phyloP scores from a whole-genome alignment of 2,888 invertebrate species.

The Leptinotarsa haldemani region DNA sequence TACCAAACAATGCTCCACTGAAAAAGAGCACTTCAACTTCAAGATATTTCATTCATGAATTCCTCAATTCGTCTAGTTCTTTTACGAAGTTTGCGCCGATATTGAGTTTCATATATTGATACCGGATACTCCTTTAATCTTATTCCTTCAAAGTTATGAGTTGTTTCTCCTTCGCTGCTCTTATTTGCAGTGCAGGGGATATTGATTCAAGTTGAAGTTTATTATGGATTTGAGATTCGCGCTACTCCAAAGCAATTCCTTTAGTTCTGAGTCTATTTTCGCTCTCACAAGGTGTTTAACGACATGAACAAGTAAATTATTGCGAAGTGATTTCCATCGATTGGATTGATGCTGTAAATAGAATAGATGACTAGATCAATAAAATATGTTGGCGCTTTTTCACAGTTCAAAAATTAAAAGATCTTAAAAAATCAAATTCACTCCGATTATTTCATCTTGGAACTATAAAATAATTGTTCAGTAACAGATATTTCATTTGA shows the following conservation, averaged over 20 bases:
- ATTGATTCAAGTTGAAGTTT: constrained; percentile 32
- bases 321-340: too few species aligned
- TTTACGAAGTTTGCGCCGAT: constrained; percentile 31
- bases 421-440: too few species aligned
- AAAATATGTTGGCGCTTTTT: too few species aligned
- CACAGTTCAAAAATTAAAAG: too few species aligned
- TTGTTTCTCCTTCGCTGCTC: constrained; percentile 32
- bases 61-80: neutral
- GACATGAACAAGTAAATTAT: neutral
- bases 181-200: constrained; percentile 31
- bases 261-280: neutral
- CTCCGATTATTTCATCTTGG: too few species aligned
- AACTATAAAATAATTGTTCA: too few species aligned
- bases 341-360: too few species aligned
- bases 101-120: constrained; percentile 38
- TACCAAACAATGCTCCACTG: neutral
- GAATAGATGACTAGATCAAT: too few species aligned
- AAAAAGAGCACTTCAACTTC: constrained; percentile 2
- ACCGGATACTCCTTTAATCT: constrained; percentile 38
- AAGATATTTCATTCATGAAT: constrained; percentile 17
- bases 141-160: constrained; percentile 35
- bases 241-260: neutral
- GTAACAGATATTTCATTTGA: too few species aligned
- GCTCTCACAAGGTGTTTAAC: neutral
- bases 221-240: constrained; percentile 18